Conservation (phyloP, 2,888 invertebrate species). For the Xanthia icteritia region DNA sequence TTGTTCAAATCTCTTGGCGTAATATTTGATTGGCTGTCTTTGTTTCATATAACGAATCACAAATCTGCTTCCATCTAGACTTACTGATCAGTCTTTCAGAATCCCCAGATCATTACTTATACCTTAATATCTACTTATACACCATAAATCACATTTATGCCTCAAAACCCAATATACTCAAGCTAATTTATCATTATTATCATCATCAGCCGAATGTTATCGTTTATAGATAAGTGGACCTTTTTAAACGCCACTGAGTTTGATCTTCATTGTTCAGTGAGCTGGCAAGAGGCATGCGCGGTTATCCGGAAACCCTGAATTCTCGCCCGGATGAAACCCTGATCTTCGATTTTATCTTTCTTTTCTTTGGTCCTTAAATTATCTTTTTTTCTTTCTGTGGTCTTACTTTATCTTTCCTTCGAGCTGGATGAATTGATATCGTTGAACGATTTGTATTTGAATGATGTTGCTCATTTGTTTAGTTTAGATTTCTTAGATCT, state of each 20-base stretch:
- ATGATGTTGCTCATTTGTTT: conserved; percentile 24
- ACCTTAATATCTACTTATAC: too few relatives aligned
- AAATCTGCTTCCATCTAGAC: background rate
- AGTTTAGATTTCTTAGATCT: conserved; percentile 26
- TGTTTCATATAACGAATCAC: background rate
- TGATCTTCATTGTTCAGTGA: conserved; percentile 50
- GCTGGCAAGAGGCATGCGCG: conserved; percentile 31
- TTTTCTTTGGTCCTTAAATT: background rate
- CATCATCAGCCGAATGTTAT: conserved; percentile 16
- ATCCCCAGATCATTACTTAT: background rate
- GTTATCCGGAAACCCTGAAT: conserved; percentile 40
- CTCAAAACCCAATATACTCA: background rate
- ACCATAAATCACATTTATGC: background rate
- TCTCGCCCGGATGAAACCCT: conserved; percentile 26
- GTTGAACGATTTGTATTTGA: conserved; percentile 16
- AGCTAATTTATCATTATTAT: conserved; percentile 14
- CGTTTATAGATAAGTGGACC: conserved; percentile 29
- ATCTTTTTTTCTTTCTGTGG: background rate
- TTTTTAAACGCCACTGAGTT: conserved; percentile 37
- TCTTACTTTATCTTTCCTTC: background rate
- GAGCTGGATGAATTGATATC: background rate
- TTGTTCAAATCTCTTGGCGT: background rate
- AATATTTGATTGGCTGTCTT: background rate
- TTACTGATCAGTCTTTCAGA: background rate
- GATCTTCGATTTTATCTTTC: conserved; percentile 47